A percentile compares a stretch with the other conserved stretches of the same genome.
Evolutionary conservation across 1,140 invertebrate species (phyloP).

Genomic region (Drosophila bifasciata): DNA sequence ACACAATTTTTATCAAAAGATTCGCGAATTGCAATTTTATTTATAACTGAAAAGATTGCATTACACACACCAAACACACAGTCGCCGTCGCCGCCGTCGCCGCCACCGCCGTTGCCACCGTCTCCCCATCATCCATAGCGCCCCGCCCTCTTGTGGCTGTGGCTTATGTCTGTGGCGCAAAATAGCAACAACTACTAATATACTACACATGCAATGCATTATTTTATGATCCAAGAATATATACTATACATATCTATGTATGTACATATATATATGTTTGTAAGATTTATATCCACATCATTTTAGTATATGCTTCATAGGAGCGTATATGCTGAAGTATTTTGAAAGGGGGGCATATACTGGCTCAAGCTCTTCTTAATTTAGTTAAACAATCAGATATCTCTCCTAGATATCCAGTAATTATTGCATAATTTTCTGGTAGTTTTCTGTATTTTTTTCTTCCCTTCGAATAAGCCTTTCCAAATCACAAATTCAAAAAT

Average conservation of each 20-base stretch:
- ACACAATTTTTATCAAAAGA: slow-evolving; percentile 71
- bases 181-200: slow-evolving; percentile 47
- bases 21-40: slow-evolving; percentile 66
- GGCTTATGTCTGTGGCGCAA: slow-evolving; percentile 48
- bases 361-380: too few species aligned
- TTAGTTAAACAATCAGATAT: too few species aligned
- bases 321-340: slow-evolving; percentile 26
- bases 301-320: slow-evolving; percentile 27
- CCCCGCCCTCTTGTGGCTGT: slow-evolving; percentile 50
- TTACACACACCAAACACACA: slow-evolving; percentile 46
- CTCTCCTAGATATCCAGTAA: too few species aligned
- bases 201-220: slow-evolving; percentile 40
- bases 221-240: slow-evolving; percentile 12
- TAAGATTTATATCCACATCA: slow-evolving; percentile 19
- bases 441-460: too few species aligned
- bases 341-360: background rate
- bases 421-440: too few species aligned
- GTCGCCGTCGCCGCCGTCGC: background rate
- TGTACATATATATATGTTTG: slow-evolving; percentile 12
- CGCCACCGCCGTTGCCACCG: background rate
- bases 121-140: background rate
- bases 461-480: too few species aligned
- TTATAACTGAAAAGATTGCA: slow-evolving; percentile 72
- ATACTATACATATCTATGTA: background rate
- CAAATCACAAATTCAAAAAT: too few species aligned